Percentiles rank a stretch among this genome's conserved stretches.
Conservation (phyloP, 2,888 invertebrate species). For the Drosophila planitibia region DNA sequence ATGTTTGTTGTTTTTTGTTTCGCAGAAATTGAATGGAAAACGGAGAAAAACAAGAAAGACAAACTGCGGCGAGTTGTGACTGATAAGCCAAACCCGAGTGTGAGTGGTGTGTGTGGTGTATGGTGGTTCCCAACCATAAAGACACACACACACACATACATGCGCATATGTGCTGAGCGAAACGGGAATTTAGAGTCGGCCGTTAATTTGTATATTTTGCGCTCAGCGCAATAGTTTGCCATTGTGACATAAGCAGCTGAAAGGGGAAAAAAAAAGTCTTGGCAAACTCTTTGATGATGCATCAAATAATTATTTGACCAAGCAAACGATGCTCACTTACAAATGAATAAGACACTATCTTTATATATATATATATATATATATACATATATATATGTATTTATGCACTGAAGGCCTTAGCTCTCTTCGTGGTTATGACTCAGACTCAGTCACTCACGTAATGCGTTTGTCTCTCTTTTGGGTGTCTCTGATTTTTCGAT, state of each 20-base stretch:
- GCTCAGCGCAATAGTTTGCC: constrained; percentile 19
- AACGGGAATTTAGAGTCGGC: constrained; percentile 17
- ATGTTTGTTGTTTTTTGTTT: constrained; percentile 19
- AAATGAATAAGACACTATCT: neutral
- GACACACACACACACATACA: neutral
- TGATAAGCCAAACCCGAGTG: constrained; percentile 35
- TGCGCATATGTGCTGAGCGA: constrained; percentile 1
- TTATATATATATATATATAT: neutral
- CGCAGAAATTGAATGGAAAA: constrained; percentile 49
- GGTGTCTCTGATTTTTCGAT: constrained; percentile 16
- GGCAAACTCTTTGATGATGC: constrained; percentile 44
- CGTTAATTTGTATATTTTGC: constrained; percentile 41
- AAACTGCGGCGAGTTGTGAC: constrained; percentile 21
- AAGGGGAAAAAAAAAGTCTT: constrained; percentile 25
- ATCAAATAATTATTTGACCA: constrained; percentile 41
- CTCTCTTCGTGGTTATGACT: constrained; percentile 31
- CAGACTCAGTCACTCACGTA: constrained; percentile 16
- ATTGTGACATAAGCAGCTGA: constrained; percentile 65
- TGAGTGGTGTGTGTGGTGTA: neutral
- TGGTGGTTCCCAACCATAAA: constrained; percentile 4
- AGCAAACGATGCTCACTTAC: constrained; percentile 10
- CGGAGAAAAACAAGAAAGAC: constrained; percentile 30
- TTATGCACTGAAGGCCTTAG: constrained; percentile 15
- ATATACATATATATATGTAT: neutral
- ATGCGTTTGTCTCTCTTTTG: constrained; percentile 21